Evolutionary conservation across 2,113 vertebrate species (phyloP), one percentile per base, ranked within the genome.

Genomic region (Gulo gulo): DNA sequence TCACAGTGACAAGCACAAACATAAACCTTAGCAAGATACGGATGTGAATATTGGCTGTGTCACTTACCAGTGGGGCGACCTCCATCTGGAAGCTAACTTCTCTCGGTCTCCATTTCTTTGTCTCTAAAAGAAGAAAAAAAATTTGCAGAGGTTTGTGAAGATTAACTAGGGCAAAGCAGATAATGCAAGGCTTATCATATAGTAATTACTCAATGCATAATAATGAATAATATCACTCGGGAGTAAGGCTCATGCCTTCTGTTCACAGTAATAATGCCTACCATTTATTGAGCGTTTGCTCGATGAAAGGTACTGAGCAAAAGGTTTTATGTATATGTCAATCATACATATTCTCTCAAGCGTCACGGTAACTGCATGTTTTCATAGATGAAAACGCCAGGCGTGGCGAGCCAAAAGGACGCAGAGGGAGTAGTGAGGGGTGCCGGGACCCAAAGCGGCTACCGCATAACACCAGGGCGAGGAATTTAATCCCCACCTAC

Each of bases 121-220:
- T 73, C 50, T 82, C 11, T 74, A 55, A 84, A 76, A 86, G 3
- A 4, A 18, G 29, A 29, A 14, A 24, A 15, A 18, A 14, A 36
- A 0, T 4, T 26, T 23, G 26, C 21, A n/a, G 69, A 20, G 23
- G 63, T 61, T 57, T 85, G 65, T 88, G 78, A 94, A 91, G 55
- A 61, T 59, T 61, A 94, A 50, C 42, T 71, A 21, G 34, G 29
- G 14, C 7, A 57, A 88, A 78, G 74, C 50, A 26, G 1, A 0
- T 18, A 89, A n/a, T 34, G 34, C 14, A 45, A 80, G 67, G 59
- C 12, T 71, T 52, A 65, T 39, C 52, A 59, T 52, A 6, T 12
- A 88, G 65, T 50, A 90, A 83, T 63, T 67, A 80, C 89, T 93
- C 76, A 88, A 20, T 80, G 94, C 82, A 59, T 59, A 92, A 81